Base-by-base conservation (phyloP, 2,888 invertebrate species). In the Patella depressa region DNA sequence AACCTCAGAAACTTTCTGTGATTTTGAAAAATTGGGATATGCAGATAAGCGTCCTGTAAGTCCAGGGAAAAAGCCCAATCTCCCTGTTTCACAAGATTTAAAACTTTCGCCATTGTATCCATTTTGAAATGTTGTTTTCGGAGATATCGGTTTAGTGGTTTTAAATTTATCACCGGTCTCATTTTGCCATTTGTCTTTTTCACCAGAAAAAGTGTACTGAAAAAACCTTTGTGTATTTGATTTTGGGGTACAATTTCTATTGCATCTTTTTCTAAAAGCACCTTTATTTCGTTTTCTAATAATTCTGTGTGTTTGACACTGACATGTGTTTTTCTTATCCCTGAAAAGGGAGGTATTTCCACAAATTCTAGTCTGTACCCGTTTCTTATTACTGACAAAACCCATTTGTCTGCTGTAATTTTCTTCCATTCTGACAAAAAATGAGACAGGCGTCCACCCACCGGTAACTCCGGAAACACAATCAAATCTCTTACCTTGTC, bases 121-220 rank as follows among this genome's bases (percentile, higher is more conserved):
- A 80, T 79, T 59, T 80, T 82, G 82, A 82, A 82, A 74, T 81
- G 79, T 54, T 79, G 75, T 59, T 78, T 82, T 57, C 19, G 7
- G 71, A 82, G 79, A 78, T 82, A 82, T 78, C n/a, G n/a, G n/a
- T n/a, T n/a, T n/a, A n/a, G n/a, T n/a, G n/a, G n/a, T n/a, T n/a
- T n/a, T n/a, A n/a, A n/a, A n/a, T n/a, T n/a, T n/a, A n/a, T n/a
- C 78, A 59, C 17, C n/a, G 59, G 59, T 19, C 59, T 17, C 59
- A 59, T 17, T 17, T 59, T 9, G n/a, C 59, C 72, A 17, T 57
- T 75, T 72, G 78, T 78, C 59, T 81, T 79, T 54, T 57, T 57
- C 24, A 77, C 79, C 45, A 78, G 74, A 74, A 81, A 82, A 78
- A 79, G 72, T 19, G 82, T 79, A 70, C 80, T 80, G 80, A 80